phyloP scores from a whole-genome alignment of 1,140 invertebrate species.

The Calosoma granatense region DNA sequence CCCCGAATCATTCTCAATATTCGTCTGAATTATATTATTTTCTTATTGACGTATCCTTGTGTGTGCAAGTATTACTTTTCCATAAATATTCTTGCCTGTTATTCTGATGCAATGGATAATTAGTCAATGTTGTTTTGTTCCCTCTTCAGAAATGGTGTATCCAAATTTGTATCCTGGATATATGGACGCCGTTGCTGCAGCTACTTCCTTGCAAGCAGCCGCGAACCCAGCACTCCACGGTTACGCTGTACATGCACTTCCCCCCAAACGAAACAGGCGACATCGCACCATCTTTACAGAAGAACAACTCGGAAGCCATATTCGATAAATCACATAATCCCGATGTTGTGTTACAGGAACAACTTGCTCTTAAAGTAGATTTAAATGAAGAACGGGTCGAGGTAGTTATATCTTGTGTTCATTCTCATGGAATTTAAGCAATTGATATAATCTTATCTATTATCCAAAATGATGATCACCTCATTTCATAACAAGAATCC shows the following conservation, averaged over 20 bases:
- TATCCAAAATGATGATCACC: too few species aligned
- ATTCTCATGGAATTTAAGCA: too few species aligned
- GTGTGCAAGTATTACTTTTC: too few species aligned
- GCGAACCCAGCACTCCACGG: background rate
- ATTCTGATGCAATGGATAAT: background rate
- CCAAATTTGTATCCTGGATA: conserved; percentile 68
- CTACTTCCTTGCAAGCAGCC: conserved; percentile 38
- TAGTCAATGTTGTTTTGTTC: too few species aligned
- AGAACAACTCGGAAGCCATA: conserved; percentile 91
- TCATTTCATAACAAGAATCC: too few species aligned
- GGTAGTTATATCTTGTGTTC: too few species aligned
- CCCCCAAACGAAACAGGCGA: conserved; percentile 69
- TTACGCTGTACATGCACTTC: conserved; percentile 47
- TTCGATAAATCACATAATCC: conserved; percentile 93
- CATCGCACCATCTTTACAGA: conserved; percentile 95
- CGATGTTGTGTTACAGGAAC: conserved; percentile 83
- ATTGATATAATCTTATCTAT: too few species aligned
- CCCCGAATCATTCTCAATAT: too few species aligned
- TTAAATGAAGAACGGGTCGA: conserved; percentile 96
- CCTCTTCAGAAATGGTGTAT: conserved; percentile 54
- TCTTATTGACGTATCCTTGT: too few species aligned
- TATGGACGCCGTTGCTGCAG: conserved; percentile 58
- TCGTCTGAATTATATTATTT: too few species aligned
- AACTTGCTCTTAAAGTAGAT: conserved; percentile 89
- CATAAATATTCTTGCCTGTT: too few species aligned